Evolutionary conservation across 2,797 vertebrate species (phyloP).

Genomic region (Lutjanus campechanus): DNA sequence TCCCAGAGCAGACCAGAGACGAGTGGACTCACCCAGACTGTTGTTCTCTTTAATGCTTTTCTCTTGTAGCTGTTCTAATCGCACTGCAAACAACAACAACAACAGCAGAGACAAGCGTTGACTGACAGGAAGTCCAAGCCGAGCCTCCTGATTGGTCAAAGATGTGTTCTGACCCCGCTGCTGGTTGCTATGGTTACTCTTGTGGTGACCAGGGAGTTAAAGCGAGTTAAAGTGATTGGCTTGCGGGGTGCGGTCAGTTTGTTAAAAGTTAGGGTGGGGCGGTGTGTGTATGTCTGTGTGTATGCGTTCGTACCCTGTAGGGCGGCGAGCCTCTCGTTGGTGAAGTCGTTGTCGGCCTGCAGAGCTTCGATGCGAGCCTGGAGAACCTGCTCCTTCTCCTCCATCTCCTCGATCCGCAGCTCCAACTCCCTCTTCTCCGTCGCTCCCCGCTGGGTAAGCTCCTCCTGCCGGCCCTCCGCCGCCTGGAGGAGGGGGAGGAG

Average conservation of each 20-base stretch:
- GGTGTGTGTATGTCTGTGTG: slow-evolving; percentile 12
- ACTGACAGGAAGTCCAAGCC: slow-evolving; percentile 33
- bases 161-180: background rate
- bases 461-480: slow-evolving; percentile 94
- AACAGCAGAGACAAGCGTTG: slow-evolving; percentile 66
- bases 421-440: slow-evolving; percentile 95
- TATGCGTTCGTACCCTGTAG: slow-evolving; percentile 90
- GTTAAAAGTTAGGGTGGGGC: slow-evolving; percentile 16
- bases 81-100: slow-evolving; percentile 95
- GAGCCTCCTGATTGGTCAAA: slow-evolving; percentile 16
- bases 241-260: slow-evolving; percentile 18
- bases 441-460: slow-evolving; percentile 94
- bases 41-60: slow-evolving; percentile 98
- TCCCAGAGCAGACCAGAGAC: slow-evolving; percentile 41
- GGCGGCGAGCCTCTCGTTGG: slow-evolving; percentile 95
- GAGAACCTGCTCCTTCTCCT: slow-evolving; percentile 98
- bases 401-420: slow-evolving; percentile 96
- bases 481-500: slow-evolving; percentile 73
- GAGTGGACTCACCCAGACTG: slow-evolving; percentile 94
- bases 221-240: slow-evolving; percentile 22
- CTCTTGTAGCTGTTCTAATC: slow-evolving; percentile 98
- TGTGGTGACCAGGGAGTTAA: slow-evolving; percentile 1
- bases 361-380: slow-evolving; percentile 98
- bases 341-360: slow-evolving; percentile 99
- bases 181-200: slow-evolving; percentile 1